Conservation (phyloP, 2,113 vertebrate species). For the Ptyas mucosa region DNA sequence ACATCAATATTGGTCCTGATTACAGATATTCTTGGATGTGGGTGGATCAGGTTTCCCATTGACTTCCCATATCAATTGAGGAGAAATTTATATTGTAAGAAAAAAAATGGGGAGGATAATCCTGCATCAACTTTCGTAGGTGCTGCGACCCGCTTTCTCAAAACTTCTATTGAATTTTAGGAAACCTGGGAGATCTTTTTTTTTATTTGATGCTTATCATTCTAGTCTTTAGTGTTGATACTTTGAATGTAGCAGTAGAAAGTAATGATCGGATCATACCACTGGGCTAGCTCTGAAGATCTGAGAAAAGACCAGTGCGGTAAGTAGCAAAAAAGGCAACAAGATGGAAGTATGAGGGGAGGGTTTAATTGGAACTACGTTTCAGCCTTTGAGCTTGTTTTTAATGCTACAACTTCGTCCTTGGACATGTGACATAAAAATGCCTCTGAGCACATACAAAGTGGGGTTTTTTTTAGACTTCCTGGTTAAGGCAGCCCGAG, state of each 20-base stretch:
- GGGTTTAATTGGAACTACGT: neutral
- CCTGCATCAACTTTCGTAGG: neutral
- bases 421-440: neutral
- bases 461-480: neutral
- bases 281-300: neutral
- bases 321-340: neutral
- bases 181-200: neutral
- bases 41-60: neutral
- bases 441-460: neutral
- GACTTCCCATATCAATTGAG: too few relatives aligned
- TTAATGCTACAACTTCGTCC: neutral
- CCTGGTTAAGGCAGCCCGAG: neutral
- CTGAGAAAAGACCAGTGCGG: neutral
- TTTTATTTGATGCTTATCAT: neutral
- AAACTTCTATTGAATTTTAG: neutral
- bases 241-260: neutral
- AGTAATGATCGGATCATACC: neutral
- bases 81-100: too few relatives aligned
- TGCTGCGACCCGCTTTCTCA: neutral
- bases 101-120: too few relatives aligned
- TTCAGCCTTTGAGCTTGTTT: neutral
- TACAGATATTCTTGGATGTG: neutral
- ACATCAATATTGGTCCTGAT: neutral
- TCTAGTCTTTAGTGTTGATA: neutral
- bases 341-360: neutral